phyloP scores from a whole-genome alignment of 2,888 invertebrate genomes.

The Drosophila pegasa region DNA sequence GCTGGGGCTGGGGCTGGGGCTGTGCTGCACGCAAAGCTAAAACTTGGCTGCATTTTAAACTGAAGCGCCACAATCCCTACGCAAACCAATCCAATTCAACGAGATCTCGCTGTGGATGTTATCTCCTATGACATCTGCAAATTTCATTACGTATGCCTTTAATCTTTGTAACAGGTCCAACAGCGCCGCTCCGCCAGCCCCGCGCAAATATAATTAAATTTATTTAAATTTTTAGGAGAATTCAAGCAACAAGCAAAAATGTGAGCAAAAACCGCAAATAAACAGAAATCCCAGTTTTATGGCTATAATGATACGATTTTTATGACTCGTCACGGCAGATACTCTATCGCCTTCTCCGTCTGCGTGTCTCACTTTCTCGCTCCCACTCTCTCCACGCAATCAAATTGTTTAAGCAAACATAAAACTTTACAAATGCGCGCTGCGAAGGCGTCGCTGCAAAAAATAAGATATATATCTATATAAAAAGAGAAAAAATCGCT shows the following conservation, averaged over 20 bases:
- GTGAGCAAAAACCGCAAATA: constrained; percentile 67
- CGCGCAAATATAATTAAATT: constrained; percentile 76
- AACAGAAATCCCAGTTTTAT: constrained; percentile 74
- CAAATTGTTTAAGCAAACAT: constrained; percentile 78
- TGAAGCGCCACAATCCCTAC: constrained; percentile 19
- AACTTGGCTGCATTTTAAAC: constrained; percentile 56
- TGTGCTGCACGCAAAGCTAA: constrained; percentile 53
- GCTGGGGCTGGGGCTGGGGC: not conserved
- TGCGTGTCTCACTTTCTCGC: constrained; percentile 26
- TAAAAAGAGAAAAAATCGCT: constrained; percentile 39
- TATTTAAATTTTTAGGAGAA: constrained; percentile 70
- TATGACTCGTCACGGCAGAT: constrained; percentile 73
- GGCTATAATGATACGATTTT: constrained; percentile 78
- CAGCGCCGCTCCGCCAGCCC: not conserved
- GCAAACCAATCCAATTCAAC: constrained; percentile 21
- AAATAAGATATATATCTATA: constrained; percentile 18
- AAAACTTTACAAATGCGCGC: constrained; percentile 74
- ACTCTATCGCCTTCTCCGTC: not conserved
- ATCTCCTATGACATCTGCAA: constrained; percentile 70
- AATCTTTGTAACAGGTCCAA: constrained; percentile 61
- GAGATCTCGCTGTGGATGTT: constrained; percentile 22
- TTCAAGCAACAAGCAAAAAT: constrained; percentile 42
- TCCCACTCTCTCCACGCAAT: constrained; percentile 50
- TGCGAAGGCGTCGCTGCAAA: constrained; percentile 32
- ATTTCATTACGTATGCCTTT: constrained; percentile 74